Base-by-base conservation (phyloP, 1,140 invertebrate species). In the Melitaea cinxia region DNA sequence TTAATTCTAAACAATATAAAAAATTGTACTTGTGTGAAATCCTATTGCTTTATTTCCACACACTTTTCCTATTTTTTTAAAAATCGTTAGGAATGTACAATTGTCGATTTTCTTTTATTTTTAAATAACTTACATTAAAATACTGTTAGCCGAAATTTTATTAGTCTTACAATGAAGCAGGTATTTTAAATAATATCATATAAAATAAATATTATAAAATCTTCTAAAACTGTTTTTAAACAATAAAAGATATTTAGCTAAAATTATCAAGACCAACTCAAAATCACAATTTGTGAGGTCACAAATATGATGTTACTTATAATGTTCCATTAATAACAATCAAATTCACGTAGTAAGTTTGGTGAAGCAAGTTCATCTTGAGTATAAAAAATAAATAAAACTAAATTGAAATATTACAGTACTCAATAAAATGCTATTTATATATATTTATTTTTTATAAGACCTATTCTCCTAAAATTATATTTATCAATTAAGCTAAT, bases 21-120 rank as follows among this genome's bases (percentile, higher is more conserved):
- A 60, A 75, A 80, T 88, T 87, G 84, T 88, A 88, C 87, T 89
- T 80, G 72, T 68, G 73, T 57, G 73, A 78, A 76, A 75, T 66
- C 63, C 53, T 66, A 68, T 61, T 75, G 57, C 26, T 45, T 66
- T 42, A 49, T 63, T 54, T 60, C 67, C 52, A 33, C 47, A 65
- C 57, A 56, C 63, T 56, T 70, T 56, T 65, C 53, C 59, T 60
- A 67, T 72, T 66, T 54, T n/a, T 50, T 72, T 70, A 62, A 61
- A 70, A 64, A 60, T 68, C 59, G 61, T 74, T 60, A 74, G 80
- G 80, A 87, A 85, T 85, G 82, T 85, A 85, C 76, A 82, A 75
- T 73, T 75, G 64, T 77, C 65, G 70, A 72, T 69, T 72, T 56
- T 65, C 21, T 56, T 59, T 70, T 52, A 45, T 60, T 52, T 72